A percentile compares a stretch with the other conserved stretches of the same genome.
phyloP scores from a whole-genome alignment of 2,113 vertebrate genomes.

The Riparia riparia region DNA sequence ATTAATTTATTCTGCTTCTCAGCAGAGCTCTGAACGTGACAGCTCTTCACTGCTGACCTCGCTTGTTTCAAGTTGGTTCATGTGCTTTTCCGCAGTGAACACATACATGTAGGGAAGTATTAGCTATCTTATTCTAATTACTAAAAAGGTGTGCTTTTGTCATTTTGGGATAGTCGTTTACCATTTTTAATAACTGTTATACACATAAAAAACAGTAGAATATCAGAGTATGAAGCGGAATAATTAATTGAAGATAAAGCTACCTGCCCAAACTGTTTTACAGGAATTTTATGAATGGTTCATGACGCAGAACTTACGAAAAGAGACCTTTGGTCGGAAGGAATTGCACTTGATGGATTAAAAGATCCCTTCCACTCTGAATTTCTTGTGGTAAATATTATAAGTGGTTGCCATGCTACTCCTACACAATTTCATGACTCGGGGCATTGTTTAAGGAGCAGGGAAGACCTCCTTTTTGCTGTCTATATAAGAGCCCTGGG shows the following conservation, averaged over 20 bases:
- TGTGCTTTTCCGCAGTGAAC: neutral
- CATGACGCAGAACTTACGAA: neutral
- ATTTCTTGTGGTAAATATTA: neutral
- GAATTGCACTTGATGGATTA: neutral
- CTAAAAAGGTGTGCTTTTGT: neutral
- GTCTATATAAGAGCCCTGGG: neutral
- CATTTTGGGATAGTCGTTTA: neutral
- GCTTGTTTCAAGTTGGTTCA: neutral
- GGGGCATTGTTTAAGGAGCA: neutral
- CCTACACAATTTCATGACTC: neutral
- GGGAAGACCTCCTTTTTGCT: neutral
- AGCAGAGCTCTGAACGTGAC: neutral
- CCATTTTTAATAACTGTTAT: neutral
- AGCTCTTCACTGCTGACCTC: neutral
- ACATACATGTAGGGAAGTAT: neutral
- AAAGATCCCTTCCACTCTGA: neutral
- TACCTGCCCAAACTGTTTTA: neutral
- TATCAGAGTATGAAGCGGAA: neutral
- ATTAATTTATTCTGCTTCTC: neutral
- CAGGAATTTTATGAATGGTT: neutral
- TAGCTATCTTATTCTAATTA: neutral
- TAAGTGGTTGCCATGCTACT: neutral
- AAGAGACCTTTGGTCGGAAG: neutral
- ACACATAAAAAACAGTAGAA: neutral
- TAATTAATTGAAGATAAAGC: neutral